These are phyloP conservation scores for Chunga burmeisteri DNA, from an alignment of 2,113 vertebrate species.

Conservation along the genomic window DNA sequence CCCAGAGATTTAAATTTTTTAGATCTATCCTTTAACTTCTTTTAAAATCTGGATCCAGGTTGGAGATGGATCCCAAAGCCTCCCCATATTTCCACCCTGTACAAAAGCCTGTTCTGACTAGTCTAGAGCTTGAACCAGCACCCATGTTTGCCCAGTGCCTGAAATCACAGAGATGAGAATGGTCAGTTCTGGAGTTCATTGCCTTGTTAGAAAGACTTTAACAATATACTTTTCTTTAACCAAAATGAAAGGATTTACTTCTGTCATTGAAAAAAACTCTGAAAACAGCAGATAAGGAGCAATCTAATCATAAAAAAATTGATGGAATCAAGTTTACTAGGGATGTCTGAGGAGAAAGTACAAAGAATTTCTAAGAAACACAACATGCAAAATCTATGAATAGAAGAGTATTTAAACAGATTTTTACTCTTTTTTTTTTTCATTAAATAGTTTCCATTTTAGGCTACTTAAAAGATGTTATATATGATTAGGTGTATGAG, in stretches of 20 bases:
- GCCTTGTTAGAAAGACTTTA: background rate
- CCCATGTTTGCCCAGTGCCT: background rate
- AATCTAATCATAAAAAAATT: background rate
- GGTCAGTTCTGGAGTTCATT: background rate
- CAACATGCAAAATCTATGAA: background rate
- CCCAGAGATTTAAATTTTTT: background rate
- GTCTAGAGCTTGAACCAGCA: background rate
- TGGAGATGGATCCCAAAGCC: background rate
- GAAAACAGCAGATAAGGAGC: background rate
- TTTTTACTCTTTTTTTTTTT: background rate
- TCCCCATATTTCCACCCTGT: background rate
- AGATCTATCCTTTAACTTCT: background rate
- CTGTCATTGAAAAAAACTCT: background rate
- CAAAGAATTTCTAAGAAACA: background rate
- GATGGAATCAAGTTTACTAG: background rate
- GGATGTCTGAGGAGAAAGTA: background rate
- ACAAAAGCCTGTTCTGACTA: background rate
- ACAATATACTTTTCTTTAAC: background rate
- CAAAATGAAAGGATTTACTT: background rate
- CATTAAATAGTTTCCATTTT: background rate
- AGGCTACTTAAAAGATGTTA: background rate
- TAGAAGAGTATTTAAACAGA: background rate
- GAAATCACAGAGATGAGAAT: background rate
- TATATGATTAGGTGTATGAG: background rate
- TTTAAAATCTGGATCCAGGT: background rate